Evolutionary conservation across 2,797 vertebrate genomes (phyloP).

Genomic region (Coranthus polyacanthus): DNA sequence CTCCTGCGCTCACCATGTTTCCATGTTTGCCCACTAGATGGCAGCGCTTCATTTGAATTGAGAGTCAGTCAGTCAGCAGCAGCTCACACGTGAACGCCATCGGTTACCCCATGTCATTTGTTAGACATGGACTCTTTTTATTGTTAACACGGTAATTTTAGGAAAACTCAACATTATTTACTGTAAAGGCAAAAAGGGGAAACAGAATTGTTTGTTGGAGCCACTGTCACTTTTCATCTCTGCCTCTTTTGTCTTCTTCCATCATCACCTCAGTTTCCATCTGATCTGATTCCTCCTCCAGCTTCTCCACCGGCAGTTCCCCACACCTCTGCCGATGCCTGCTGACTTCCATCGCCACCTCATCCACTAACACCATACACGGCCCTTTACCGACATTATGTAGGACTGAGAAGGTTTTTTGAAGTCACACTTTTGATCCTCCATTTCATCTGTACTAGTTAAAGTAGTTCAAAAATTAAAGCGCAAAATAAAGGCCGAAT

Average conservation of each 20-base stretch:
- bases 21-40: conserved; percentile 57
- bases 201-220: too few relatives aligned
- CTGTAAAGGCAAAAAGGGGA: too few relatives aligned
- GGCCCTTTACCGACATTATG: background rate
- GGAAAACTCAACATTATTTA: too few relatives aligned
- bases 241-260: background rate
- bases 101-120: background rate
- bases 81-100: background rate
- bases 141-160: too few relatives aligned
- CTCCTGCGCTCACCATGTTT: background rate
- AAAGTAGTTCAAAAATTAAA: too few relatives aligned
- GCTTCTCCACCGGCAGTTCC: background rate
- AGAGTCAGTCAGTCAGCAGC: too few relatives aligned
- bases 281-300: background rate
- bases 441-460: too few relatives aligned
- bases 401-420: background rate
- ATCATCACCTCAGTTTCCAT: background rate
- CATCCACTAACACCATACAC: background rate
- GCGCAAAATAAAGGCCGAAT: too few relatives aligned
- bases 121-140: background rate
- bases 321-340: too few relatives aligned
- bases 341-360: background rate
- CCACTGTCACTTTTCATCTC: too few relatives aligned
- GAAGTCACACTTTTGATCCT: too few relatives aligned
- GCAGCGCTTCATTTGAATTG: conserved; percentile 29